Evolutionary conservation across 2,113 vertebrate species (phyloP), one percentile per base, ranked within the genome.

Genomic region (Bagarius yarrelli): DNA sequence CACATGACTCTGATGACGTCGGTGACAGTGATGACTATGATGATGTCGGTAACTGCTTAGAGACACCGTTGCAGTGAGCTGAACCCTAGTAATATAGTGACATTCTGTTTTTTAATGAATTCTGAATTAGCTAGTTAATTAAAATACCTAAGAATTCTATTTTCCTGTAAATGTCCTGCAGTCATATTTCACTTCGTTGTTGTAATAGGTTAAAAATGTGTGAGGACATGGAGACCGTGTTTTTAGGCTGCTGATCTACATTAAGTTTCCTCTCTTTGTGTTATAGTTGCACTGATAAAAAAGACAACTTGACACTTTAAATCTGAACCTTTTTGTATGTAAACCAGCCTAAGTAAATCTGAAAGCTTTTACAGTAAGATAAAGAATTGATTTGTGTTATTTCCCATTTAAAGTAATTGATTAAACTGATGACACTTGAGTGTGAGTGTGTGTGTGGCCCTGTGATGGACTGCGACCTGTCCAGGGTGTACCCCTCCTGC

Each of bases 31-130:
- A 73, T 34, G 83, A 82, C 15, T 85, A 85, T 59, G 83, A 85
- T 79, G 83, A 85, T n/a, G 73, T 85, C 32, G 63, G 5, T 74
- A 76, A 77, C 66, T 82, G 55, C 59, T 34, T 74, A 56, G 30
- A 73, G 32, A 34, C 1, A 15, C 23, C 13, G 56, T 1, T 82
- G 27, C 53, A 4, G 44, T 53, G 61, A 79, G 23, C n/a, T 25
- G 16, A 0, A 47, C 57, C n/a, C 15, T 6, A 57, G 14, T 44
- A 66, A 63, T 19, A n/a, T 21, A 50, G 16, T 8, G 0, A 0
- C 57, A 40, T 60, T 21, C 23, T 79, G 55, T 78, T 23, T 19
- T 61, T 23, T 53, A 13, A 16, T 21, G 13, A 13, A 14, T 69
- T 40, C n/a, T 23, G 55, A 56, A 69, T 55, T 21, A 32, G n/a